A percentile compares a stretch with the other conserved stretches of the same genome.
phyloP scores from a whole-genome alignment of 2,888 invertebrate genomes.

The Choristoneura rosaceana region DNA sequence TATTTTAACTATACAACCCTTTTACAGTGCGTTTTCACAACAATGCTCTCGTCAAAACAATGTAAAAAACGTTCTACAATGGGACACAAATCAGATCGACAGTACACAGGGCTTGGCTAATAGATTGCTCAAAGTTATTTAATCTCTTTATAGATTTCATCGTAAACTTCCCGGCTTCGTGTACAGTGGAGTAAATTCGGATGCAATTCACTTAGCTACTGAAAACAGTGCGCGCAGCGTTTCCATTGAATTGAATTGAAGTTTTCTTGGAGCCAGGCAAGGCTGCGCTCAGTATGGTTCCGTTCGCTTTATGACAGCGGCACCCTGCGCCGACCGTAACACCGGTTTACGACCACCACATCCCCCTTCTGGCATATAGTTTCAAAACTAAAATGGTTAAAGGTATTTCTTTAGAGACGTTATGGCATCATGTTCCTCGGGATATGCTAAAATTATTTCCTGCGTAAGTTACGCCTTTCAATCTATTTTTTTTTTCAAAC shows the following conservation, averaged over 20 bases:
- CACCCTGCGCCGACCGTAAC: constrained; percentile 68
- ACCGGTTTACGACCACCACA: constrained; percentile 72
- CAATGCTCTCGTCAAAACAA: no score
- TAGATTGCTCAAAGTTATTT: constrained; percentile 41
- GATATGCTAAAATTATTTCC: background rate
- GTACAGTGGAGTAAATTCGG: constrained; percentile 35
- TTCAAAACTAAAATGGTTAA: constrained; percentile 66
- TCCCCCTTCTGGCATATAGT: constrained; percentile 68
- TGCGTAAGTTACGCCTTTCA: background rate
- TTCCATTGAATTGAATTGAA: constrained; percentile 62
- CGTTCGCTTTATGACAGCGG: constrained; percentile 69
- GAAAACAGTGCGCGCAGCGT: constrained; percentile 51
- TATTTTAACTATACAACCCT: no score
- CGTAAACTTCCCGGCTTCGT: constrained; percentile 37
- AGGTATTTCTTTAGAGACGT: constrained; percentile 52
- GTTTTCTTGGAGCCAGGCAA: constrained; percentile 37
- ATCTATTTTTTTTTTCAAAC: background rate
- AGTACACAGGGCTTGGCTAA: constrained; percentile 25
- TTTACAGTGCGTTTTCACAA: no score
- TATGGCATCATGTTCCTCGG: constrained; percentile 54
- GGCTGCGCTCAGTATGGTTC: constrained; percentile 56
- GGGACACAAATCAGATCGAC: no score
- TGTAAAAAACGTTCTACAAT: no score
- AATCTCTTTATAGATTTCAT: constrained; percentile 41
- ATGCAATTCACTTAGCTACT: constrained; percentile 44